phyloP scores from a whole-genome alignment of 1,140 invertebrate genomes.

The Glossosoma conforme region DNA sequence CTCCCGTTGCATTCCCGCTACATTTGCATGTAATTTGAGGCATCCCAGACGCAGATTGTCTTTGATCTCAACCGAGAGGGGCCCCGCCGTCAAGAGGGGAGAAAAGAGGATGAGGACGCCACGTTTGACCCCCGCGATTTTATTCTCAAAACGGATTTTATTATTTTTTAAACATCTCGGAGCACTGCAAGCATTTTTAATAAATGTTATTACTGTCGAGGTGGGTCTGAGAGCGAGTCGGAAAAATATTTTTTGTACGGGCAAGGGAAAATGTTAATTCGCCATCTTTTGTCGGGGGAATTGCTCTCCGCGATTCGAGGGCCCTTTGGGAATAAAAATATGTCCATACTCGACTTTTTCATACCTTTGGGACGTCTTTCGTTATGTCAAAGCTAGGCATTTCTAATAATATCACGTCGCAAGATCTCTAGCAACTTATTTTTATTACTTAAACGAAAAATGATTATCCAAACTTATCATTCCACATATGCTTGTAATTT shows the following conservation, averaged over 20 bases:
- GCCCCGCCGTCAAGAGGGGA: not conserved
- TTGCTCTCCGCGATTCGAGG: too few relatives aligned
- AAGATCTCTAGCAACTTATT: too few relatives aligned
- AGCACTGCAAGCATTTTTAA: slow-evolving; percentile 24
- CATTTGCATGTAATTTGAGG: slow-evolving; percentile 31
- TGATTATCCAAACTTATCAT: too few relatives aligned
- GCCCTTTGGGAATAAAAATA: too few relatives aligned
- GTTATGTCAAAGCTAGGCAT: too few relatives aligned
- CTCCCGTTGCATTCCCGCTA: slow-evolving; percentile 13
- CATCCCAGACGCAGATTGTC: slow-evolving; percentile 24
- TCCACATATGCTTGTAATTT: too few relatives aligned
- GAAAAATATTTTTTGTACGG: too few relatives aligned
- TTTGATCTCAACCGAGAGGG: slow-evolving; percentile 26
- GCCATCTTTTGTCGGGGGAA: too few relatives aligned
- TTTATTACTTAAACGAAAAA: too few relatives aligned
- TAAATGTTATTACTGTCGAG: slow-evolving; percentile 26
- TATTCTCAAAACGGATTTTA: slow-evolving; percentile 15
- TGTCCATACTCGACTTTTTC: too few relatives aligned
- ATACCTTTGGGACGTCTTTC: too few relatives aligned
- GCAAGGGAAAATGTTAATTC: not conserved
- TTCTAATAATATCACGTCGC: too few relatives aligned
- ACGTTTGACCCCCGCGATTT: not conserved
- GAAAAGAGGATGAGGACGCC: slow-evolving; percentile 1
- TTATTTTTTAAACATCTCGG: slow-evolving; percentile 27
- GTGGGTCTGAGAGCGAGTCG: slow-evolving; percentile 4